A percentile compares a stretch with the other conserved stretches of the same genome.
These are phyloP conservation scores for Sciurus niger DNA, from an alignment of 2,113 vertebrate species.

Conservation along the genomic window DNA sequence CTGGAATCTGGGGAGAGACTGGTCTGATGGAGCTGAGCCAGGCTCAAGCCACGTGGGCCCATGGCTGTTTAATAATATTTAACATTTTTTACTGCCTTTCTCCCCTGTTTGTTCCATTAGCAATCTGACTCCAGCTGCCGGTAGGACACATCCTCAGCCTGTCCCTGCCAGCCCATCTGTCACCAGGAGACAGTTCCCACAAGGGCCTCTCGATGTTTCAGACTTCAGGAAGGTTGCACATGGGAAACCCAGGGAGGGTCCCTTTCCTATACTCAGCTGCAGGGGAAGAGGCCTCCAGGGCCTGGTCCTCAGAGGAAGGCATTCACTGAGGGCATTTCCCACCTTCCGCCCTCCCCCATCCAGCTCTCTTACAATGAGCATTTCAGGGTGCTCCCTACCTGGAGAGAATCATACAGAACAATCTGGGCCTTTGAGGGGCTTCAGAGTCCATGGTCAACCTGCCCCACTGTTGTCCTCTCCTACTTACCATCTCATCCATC, in stretches of 20 bases:
- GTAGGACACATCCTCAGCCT: conserved; percentile 69
- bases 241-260: conserved; percentile 23
- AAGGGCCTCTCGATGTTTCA: conserved; percentile 62
- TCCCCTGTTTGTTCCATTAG: conserved; percentile 74
- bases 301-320: neutral
- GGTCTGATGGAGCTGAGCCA: conserved; percentile 61
- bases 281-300: neutral
- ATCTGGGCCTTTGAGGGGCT: neutral
- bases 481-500: neutral
- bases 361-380: neutral
- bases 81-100: conserved; percentile 78
- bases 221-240: conserved; percentile 61
- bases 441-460: neutral
- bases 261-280: conserved; percentile 42
- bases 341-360: neutral
- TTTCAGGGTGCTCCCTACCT: neutral
- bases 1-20: conserved; percentile 40
- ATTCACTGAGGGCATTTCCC: neutral
- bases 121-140: conserved; percentile 69
- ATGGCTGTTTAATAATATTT: conserved; percentile 80
- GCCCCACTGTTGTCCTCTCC: neutral
- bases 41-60: conserved; percentile 25
- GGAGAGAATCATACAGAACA: neutral
- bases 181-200: conserved; percentile 72
- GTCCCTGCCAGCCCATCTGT: conserved; percentile 80